Conservation (phyloP, 2,888 invertebrate genomes). For the Slavum lentiscoides region DNA sequence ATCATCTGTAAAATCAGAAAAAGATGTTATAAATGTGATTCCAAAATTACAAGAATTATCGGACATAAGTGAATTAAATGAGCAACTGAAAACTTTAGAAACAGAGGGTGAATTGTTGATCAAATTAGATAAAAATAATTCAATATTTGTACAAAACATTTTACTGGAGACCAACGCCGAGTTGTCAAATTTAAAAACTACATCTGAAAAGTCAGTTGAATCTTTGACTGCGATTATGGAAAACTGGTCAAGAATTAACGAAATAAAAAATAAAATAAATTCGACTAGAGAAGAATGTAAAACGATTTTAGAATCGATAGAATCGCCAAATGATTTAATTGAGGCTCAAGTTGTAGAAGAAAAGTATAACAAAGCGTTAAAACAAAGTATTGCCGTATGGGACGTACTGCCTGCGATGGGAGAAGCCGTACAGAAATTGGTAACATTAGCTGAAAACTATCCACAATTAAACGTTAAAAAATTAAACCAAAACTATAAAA, state of each 20-base stretch:
- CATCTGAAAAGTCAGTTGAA: constrained; percentile 69
- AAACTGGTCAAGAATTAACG: constrained; percentile 75
- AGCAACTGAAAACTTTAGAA: constrained; percentile 26
- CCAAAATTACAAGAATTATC: constrained; percentile 24
- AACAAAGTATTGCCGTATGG: constrained; percentile 75
- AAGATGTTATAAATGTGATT: constrained; percentile 5
- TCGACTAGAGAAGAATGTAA: constrained; percentile 71
- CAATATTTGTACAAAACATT: constrained; percentile 78
- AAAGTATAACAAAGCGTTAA: constrained; percentile 75
- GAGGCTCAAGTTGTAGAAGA: constrained; percentile 74
- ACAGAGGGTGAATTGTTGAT: constrained; percentile 70
- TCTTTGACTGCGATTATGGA: constrained; percentile 74
- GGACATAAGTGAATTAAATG: constrained; percentile 4
- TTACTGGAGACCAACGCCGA: constrained; percentile 61
- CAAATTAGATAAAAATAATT: constrained; percentile 79
- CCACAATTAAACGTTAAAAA: constrained; percentile 68
- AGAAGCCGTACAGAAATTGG: constrained; percentile 72
- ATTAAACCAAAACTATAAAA: constrained; percentile 61
- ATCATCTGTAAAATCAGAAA: constrained; percentile 10
- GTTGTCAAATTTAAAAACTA: constrained; percentile 29
- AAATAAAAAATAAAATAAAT: constrained; percentile 71
- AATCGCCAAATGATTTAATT: constrained; percentile 71
- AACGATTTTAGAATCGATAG: constrained; percentile 58
- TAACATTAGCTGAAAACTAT: constrained; percentile 71
- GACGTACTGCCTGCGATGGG: constrained; percentile 77